phyloP scores from a whole-genome alignment of 2,888 invertebrate species.

The Diachrysia chrysitis region DNA sequence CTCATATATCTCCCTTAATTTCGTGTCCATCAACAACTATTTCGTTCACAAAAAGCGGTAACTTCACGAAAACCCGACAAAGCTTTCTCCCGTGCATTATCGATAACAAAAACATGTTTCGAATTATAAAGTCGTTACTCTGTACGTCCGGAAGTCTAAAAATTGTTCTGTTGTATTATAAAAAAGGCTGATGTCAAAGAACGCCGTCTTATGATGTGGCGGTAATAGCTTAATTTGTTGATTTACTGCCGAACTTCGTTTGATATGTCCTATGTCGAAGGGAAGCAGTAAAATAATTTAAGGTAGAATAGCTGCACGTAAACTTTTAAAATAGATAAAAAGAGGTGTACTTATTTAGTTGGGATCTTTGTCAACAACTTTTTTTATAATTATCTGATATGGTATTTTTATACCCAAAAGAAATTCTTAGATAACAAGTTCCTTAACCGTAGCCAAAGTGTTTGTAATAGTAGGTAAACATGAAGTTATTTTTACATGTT shows the following conservation, averaged over 20 bases:
- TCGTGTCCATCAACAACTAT: conserved; percentile 9
- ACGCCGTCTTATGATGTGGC: conserved; percentile 70
- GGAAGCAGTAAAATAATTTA: conserved; percentile 65
- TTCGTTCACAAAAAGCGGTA: neutral
- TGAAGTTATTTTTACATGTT: too few relatives aligned
- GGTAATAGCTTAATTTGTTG: conserved; percentile 72
- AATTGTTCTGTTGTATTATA: conserved; percentile 70
- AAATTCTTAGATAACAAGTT: too few relatives aligned
- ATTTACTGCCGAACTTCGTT: conserved; percentile 70
- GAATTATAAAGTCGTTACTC: conserved; percentile 62
- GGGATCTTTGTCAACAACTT: conserved; percentile 2
- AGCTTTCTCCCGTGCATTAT: conserved; percentile 34
- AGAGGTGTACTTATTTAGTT: conserved; percentile 3
- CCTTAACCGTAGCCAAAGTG: too few relatives aligned
- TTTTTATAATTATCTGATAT: neutral
- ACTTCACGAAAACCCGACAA: conserved; percentile 20
- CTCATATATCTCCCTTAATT: conserved; percentile 4
- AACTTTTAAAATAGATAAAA: conserved; percentile 30
- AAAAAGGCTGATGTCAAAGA: conserved; percentile 63
- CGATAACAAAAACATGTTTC: conserved; percentile 65
- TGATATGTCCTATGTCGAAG: conserved; percentile 61
- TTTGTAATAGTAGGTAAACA: too few relatives aligned
- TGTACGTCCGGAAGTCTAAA: conserved; percentile 68
- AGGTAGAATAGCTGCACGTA: conserved; percentile 40
- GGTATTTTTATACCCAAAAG: neutral